A percentile compares a stretch with the other conserved stretches of the same genome.
These are phyloP conservation scores for Lapara coniferarum DNA, from an alignment of 2,888 invertebrate species.

Conservation along the genomic window DNA sequence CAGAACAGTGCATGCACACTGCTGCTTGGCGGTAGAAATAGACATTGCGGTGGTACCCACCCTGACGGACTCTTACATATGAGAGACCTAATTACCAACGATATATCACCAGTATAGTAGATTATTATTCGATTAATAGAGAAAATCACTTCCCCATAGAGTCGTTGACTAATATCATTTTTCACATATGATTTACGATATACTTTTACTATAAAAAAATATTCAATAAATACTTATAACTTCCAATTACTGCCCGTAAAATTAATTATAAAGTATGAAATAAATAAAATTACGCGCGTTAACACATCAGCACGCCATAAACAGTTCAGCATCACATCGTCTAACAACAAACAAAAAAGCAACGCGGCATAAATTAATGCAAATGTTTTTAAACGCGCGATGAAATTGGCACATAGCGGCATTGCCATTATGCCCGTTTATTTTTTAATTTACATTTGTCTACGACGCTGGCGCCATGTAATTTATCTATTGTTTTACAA, in stretches of 20 bases:
- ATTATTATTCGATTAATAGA: not conserved
- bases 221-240: too few species aligned
- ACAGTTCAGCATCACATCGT: not conserved
- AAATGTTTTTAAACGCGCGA: slow-evolving; percentile 4
- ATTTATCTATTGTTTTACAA: slow-evolving; percentile 27
- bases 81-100: too few species aligned
- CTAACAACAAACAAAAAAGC: slow-evolving; percentile 4
- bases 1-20: too few species aligned
- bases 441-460: slow-evolving; percentile 26
- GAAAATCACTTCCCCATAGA: not conserved
- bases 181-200: too few species aligned
- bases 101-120: too few species aligned
- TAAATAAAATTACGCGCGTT: not conserved
- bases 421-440: slow-evolving; percentile 7
- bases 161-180: too few species aligned
- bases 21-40: too few species aligned
- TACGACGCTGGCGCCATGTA: slow-evolving; percentile 23
- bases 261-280: not conserved
- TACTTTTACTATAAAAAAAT: too few species aligned
- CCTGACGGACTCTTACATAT: too few species aligned
- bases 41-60: too few species aligned
- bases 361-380: slow-evolving; percentile 8
- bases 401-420: slow-evolving; percentile 1
- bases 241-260: not conserved
- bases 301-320: not conserved